phyloP scores from a whole-genome alignment of 2,113 vertebrate species.

The Numenius arquata region DNA sequence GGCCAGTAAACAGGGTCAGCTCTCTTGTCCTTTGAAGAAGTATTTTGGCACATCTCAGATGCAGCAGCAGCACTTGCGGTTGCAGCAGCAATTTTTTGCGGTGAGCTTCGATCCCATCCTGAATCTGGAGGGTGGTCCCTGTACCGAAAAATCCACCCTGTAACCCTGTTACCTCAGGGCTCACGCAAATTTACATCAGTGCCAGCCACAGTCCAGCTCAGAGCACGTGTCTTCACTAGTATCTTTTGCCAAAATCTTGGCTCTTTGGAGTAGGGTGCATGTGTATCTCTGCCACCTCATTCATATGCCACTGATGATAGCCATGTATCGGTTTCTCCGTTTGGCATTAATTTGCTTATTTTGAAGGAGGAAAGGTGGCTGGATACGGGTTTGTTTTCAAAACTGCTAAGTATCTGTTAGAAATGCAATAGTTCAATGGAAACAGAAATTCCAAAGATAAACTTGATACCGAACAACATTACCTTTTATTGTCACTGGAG shows the following conservation, averaged over 20 bases:
- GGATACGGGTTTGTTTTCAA: neutral
- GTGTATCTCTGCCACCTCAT: neutral
- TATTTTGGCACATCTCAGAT: neutral
- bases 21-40: conserved; percentile 7
- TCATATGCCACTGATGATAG: neutral
- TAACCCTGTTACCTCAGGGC: neutral
- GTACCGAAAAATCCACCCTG: neutral
- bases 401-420: neutral
- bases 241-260: neutral
- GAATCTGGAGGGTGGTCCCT: rapidly evolving
- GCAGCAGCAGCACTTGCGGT: neutral
- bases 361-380: neutral
- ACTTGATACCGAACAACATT: neutral
- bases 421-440: neutral
- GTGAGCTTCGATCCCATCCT: neutral
- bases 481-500: neutral
- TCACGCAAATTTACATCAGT: neutral
- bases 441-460: neutral
- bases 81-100: neutral
- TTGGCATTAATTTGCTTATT: neutral
- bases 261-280: neutral
- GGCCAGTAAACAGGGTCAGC: conserved; percentile 41
- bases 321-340: rapidly evolving
- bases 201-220: neutral
- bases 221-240: neutral